Base-by-base conservation (phyloP, 2,888 invertebrate species). In the Galeruca laticollis region DNA sequence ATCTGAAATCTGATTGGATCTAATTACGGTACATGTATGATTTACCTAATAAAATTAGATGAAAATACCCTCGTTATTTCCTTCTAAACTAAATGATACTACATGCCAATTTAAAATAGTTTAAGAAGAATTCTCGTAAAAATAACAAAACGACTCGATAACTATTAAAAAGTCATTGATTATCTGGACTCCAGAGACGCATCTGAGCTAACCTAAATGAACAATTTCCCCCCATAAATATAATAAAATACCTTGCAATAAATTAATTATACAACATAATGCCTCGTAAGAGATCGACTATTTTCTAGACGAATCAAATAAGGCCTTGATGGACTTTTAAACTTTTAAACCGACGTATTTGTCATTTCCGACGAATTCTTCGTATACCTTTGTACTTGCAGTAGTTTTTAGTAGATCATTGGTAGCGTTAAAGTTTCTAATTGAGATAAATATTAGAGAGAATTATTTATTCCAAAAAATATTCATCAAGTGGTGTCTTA, bases 161-260 rank as follows among this genome's bases (percentile, higher is more conserved):
- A 40, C 40, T 40, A 40, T n/a, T 40, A 51, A 51, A 51, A 51
- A 20, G 21, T 20, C 20, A 51, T 51, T 51, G 20, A 51, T 51
- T 51, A 51, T 21, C 11, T 6, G 20, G 21, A 51, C 51, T 21
- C 51, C 51, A 21, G 51, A 51, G 51, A 51, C 13, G 13, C 51
- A 51, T 51, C 51, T n/a, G 20, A 21, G 10, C 51, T 21, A n/a
- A 4, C 51, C 51, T 51, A 51, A 20, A 51, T 10, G 10, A 51
- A 10, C 51, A 51, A n/a, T 40, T 21, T 51, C 20, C 11, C 51
- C 20, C 51, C 20, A 51, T 13, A 21, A 20, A 51, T 21, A 51
- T 51, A 51, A 54, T 54, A 54, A 54, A 54, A 54, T 18, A 9
- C 9, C 31, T 54, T n/a, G 54, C 54, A 54, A 54, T 54, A 54